A percentile compares a stretch with the other conserved stretches of the same genome.
Conservation (phyloP, 1,140 invertebrate genomes). For the Drosophila kanapiae region DNA sequence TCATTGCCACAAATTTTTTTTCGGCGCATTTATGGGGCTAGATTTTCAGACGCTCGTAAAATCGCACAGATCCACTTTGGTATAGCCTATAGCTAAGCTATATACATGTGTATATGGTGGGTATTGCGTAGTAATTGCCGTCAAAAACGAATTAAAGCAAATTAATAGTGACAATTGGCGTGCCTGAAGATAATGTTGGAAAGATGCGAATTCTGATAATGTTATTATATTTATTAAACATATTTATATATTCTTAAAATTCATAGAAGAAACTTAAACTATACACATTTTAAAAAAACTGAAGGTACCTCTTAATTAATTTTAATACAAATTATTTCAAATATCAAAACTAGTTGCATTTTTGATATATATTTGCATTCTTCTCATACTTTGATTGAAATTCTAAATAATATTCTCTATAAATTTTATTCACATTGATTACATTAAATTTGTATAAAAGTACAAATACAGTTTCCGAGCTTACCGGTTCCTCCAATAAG, state of each 20-base stretch:
- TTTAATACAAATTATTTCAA: not conserved
- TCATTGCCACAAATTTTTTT: constrained; percentile 26
- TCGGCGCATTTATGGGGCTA: constrained; percentile 30
- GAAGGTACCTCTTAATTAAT: not conserved
- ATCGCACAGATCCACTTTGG: constrained; percentile 33
- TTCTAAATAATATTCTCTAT: not conserved
- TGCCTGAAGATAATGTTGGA: constrained; percentile 1
- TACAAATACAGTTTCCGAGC: not conserved
- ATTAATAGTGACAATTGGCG: constrained; percentile 15
- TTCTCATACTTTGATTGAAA: not conserved
- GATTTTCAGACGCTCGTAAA: constrained; percentile 52
- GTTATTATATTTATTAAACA: not conserved
- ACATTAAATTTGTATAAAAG: not conserved
- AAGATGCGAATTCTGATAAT: not conserved
- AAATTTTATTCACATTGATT: not conserved
- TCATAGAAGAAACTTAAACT: not conserved
- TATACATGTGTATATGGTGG: not conserved
- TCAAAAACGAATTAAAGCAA: constrained; percentile 24
- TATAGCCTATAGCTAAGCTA: constrained; percentile 10
- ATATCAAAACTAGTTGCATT: too few relatives aligned
- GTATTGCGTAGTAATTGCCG: constrained; percentile 38
- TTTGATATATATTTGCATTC: too few relatives aligned
- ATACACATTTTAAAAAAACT: not conserved
- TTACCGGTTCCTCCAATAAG: not conserved
- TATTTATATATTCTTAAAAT: too few relatives aligned